Base-by-base conservation (phyloP, 1,140 invertebrate genomes). In the Mercenaria mercenaria region DNA sequence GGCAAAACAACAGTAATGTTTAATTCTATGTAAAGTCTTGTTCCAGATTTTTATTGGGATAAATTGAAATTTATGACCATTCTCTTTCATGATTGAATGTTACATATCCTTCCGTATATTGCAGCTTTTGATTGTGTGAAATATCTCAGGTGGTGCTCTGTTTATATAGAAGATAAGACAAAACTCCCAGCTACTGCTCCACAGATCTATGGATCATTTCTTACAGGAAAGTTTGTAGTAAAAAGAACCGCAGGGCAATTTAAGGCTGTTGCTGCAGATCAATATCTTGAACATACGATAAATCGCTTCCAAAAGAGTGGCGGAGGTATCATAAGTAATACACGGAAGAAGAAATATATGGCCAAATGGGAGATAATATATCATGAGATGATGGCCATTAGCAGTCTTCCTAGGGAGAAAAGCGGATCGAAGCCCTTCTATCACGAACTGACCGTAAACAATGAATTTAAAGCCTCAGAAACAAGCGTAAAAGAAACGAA, bases 81-180 rank as follows among this genome's bases (percentile, higher is more conserved):
- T n/a, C n/a, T n/a, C n/a, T n/a, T n/a, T n/a, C n/a, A n/a, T n/a
- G n/a, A n/a, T n/a, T n/a, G n/a, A n/a, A n/a, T n/a, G n/a, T n/a
- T n/a, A n/a, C n/a, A n/a, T 83, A 43, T 83, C 26, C 23, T 83
- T 1, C 59, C 81, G 47, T 83, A 69, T 26, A 41, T 83, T 83
- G 81, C 39, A 47, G 61, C 61, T 26, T 76, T 86, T 76, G 69
- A 56, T 23, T 34, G 50, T 59, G 50, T 56, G 47, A 74, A 86
- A 47, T 76, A 74, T 41, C 23, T 86, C 1, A 29, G 69, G 64
- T 86, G 83, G 83, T 76, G 41, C 32, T 76, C 43, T 15, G 43
- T 72, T 0, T 86, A 86, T 39, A 10, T 76, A 52, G 69, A 86
- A 76, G 83, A 86, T 32, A 86, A 76, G 83, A 52, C 39, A 4